Conservation (phyloP, 2,797 vertebrate species). For the Channallabes apus region DNA sequence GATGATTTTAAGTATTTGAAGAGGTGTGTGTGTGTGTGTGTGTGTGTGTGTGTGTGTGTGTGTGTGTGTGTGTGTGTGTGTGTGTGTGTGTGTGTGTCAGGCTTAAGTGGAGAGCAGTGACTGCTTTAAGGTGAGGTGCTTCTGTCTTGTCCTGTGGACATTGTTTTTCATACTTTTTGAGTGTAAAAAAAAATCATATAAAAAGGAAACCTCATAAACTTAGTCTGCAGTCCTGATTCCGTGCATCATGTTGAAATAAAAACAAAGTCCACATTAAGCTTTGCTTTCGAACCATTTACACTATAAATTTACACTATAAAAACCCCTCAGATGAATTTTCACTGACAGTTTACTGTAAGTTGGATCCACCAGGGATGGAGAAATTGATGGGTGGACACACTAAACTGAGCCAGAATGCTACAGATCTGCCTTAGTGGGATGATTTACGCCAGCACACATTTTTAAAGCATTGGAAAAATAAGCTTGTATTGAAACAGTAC, state of each 20-base stretch:
- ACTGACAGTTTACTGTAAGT: not conserved
- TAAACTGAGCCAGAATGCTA: slow-evolving; percentile 27
- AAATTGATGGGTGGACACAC: slow-evolving; percentile 37
- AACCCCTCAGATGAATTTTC: not conserved
- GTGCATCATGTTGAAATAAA: not conserved
- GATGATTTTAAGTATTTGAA: not conserved
- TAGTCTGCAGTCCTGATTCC: not conserved
- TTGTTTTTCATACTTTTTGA: not conserved
- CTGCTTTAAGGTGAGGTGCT: not conserved
- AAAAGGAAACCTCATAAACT: not conserved
- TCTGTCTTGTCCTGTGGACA: not conserved
- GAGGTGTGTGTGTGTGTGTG: not conserved
- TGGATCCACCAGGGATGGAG: slow-evolving; percentile 6
- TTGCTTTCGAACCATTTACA: not conserved
- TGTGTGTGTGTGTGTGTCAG: no score
- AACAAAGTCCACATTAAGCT: not conserved
- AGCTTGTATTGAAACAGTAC: slow-evolving; percentile 12
- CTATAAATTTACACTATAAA: not conserved
- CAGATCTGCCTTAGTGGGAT: slow-evolving; percentile 40
- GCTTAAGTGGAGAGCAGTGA: not conserved
- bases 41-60: not conserved
- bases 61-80: not conserved
- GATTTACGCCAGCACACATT: slow-evolving; percentile 43
- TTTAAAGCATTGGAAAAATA: not conserved
- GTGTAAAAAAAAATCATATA: not conserved